These are phyloP conservation scores for Columba guinea DNA, from an alignment of 2,797 vertebrate genomes.

Conservation along the genomic window DNA sequence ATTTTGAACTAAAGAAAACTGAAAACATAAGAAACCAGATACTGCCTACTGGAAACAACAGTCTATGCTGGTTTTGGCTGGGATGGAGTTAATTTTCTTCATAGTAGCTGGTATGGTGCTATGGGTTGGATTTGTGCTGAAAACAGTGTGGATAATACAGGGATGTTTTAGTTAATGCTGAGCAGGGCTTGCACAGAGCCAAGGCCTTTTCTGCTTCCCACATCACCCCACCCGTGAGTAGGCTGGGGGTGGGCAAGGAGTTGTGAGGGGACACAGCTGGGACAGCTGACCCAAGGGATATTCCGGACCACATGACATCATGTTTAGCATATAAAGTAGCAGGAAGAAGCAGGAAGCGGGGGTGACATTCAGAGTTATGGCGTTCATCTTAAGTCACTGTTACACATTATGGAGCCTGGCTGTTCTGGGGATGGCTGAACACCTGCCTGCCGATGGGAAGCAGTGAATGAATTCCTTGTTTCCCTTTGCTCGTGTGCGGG, in stretches of 20 bases:
- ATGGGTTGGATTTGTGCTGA: neutral
- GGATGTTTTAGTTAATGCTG: accelerated
- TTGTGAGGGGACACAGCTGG: neutral
- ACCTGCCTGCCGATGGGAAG: neutral
- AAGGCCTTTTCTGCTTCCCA: no score
- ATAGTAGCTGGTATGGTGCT: accelerated
- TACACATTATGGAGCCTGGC: accelerated
- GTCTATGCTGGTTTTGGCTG: neutral
- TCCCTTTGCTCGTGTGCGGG: accelerated
- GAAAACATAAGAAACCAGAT: neutral
- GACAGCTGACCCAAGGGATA: neutral
- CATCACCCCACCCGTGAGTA: no score
- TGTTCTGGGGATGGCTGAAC: neutral
- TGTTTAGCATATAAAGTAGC: neutral
- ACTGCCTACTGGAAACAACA: neutral
- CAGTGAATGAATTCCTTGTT: neutral
- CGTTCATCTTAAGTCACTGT: neutral
- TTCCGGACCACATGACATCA: accelerated
- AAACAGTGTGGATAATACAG: neutral
- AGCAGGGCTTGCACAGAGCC: neutral
- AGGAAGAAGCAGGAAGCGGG: no score
- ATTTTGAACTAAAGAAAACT: neutral
- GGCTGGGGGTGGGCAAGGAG: neutral
- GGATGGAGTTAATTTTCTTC: neutral
- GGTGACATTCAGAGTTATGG: neutral